phyloP scores from a whole-genome alignment of 1,140 invertebrate species.

The Drosophila bocqueti region DNA sequence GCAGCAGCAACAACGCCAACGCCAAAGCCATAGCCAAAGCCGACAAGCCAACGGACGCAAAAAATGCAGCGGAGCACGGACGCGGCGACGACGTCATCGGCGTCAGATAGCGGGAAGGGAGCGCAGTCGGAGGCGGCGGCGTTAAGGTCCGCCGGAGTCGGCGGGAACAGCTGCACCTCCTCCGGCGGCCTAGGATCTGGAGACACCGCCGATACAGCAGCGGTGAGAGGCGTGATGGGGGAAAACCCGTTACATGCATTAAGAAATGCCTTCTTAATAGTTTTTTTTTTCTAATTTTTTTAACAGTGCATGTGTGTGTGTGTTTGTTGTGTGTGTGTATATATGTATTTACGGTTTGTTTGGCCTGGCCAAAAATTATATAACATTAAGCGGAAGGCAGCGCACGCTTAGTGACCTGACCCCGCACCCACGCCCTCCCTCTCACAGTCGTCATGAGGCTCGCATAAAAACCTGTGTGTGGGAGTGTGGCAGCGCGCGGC shows the following conservation, averaged over 20 bases:
- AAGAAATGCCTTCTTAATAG: background rate
- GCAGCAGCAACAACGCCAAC: conserved; percentile 43
- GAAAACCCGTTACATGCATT: background rate
- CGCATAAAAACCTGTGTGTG: conserved; percentile 14
- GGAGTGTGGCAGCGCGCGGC: conserved; percentile 1
- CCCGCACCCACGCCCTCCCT: conserved; percentile 4
- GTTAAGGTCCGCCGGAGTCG: conserved; percentile 14
- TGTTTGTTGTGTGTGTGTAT: background rate
- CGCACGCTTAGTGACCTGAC: conserved; percentile 59
- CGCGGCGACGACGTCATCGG: conserved; percentile 19
- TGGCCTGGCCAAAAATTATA: conserved; percentile 50
- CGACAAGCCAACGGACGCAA: conserved; percentile 25
- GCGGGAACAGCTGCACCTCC: conserved; percentile 35
- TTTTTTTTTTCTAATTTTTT: conserved; percentile 4
- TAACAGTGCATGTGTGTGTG: conserved; percentile 5
- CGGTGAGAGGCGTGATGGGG: conserved; percentile 27
- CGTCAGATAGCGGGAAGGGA: conserved; percentile 34
- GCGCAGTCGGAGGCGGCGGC: background rate
- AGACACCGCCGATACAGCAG: conserved; percentile 23
- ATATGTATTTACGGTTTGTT: conserved; percentile 34
- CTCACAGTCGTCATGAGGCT: conserved; percentile 29
- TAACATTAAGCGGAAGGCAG: conserved; percentile 41
- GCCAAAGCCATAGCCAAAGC: conserved; percentile 21
- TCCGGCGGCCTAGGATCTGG: background rate
- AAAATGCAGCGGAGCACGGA: conserved; percentile 43